phyloP scores from a whole-genome alignment of 2,113 vertebrate species.

The Uria aalge region DNA sequence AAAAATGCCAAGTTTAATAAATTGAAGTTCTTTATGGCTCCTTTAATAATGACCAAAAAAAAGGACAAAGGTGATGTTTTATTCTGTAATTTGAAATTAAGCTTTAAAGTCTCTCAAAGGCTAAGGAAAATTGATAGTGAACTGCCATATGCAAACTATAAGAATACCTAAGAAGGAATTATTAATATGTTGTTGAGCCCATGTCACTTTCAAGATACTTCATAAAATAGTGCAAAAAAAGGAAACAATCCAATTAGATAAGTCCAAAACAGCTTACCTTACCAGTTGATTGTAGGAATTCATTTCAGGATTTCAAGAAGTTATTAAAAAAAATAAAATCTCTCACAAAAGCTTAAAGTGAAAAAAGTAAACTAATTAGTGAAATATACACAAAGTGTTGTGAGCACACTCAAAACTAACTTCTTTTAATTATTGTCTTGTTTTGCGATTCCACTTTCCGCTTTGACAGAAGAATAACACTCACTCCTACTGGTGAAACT shows the following conservation, averaged over 20 bases:
- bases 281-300: not conserved
- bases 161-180: not conserved
- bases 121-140: not conserved
- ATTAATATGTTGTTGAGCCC: not conserved
- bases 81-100: not conserved
- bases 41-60: not conserved
- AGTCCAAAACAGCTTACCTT: not conserved
- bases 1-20: not conserved
- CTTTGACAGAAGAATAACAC: not conserved
- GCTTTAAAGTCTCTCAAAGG: not conserved
- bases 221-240: not conserved
- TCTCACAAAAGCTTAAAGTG: not conserved
- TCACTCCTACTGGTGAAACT: not conserved
- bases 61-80: not conserved
- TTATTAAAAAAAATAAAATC: not conserved
- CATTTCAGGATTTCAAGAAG: not conserved
- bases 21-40: not conserved
- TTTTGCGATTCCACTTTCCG: not conserved
- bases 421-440: not conserved
- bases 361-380: not conserved
- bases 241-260: not conserved
- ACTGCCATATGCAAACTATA: not conserved
- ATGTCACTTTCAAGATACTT: not conserved
- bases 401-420: not conserved
- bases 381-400: not conserved